A percentile compares a stretch with the other conserved stretches of the same genome.
phyloP scores from a whole-genome alignment of 2,888 invertebrate species.

The Spodoptera picta region DNA sequence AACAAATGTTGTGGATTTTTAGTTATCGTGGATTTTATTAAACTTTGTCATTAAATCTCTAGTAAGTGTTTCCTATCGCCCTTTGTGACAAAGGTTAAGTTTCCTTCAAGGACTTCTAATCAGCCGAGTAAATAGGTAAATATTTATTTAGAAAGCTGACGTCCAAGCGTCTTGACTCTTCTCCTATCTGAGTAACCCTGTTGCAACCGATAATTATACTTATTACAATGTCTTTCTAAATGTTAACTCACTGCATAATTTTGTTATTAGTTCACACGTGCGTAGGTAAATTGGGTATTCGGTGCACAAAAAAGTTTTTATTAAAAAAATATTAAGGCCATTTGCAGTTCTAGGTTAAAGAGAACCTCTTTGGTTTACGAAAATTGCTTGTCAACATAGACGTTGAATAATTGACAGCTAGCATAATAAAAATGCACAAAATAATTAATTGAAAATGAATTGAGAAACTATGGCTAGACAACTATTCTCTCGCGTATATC shows the following conservation, averaged over 20 bases:
- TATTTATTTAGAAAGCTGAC: slow-evolving; percentile 61
- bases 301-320: no score
- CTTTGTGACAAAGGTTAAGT: slow-evolving; percentile 3
- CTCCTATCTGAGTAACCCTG: slow-evolving; percentile 73
- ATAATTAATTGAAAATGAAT: background rate
- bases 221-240: slow-evolving; percentile 22
- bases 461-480: background rate
- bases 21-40: no score
- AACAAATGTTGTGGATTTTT: no score
- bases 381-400: slow-evolving; percentile 7
- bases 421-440: slow-evolving; percentile 1
- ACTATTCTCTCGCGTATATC: slow-evolving; percentile 1
- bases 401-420: slow-evolving; percentile 8
- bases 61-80: no score
- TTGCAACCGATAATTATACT: slow-evolving; percentile 64
- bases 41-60: no score
- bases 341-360: background rate
- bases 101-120: slow-evolving; percentile 12
- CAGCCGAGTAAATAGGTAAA: slow-evolving; percentile 43
- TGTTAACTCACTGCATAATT: no score
- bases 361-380: slow-evolving; percentile 1
- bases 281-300: no score
- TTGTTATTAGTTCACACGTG: no score
- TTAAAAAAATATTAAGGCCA: no score
- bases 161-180: slow-evolving; percentile 68